phyloP scores from a whole-genome alignment of 2,113 vertebrate species.

The Lycocorax pyrrhopterus region DNA sequence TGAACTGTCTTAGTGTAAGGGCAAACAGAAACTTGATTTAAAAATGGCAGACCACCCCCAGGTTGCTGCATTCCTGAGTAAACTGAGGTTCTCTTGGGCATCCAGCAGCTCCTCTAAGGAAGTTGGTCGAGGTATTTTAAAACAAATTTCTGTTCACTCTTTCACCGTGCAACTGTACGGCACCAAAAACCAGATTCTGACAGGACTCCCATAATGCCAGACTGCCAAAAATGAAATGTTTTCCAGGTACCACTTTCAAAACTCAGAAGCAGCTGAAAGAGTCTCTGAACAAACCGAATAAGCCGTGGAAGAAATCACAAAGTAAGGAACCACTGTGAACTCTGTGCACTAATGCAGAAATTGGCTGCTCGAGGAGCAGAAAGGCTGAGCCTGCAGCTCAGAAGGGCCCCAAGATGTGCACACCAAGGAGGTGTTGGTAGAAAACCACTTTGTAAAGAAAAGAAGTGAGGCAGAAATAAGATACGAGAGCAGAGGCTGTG shows the following conservation, averaged over 20 bases:
- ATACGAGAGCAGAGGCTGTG: neutral
- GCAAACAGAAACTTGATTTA: slow-evolving; percentile 63
- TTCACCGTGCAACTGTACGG: slow-evolving; percentile 23
- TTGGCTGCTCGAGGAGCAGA: slow-evolving; percentile 59
- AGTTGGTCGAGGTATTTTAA: slow-evolving; percentile 30
- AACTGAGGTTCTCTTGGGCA: slow-evolving; percentile 44
- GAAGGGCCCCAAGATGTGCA: neutral
- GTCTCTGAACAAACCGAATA: slow-evolving; percentile 80
- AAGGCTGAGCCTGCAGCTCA: neutral
- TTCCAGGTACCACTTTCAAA: slow-evolving; percentile 84
- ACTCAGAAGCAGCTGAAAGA: slow-evolving; percentile 83
- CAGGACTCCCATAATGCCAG: slow-evolving; percentile 59
- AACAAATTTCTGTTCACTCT: slow-evolving; percentile 62
- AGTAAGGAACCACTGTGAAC: slow-evolving; percentile 72
- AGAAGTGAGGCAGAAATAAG: neutral
- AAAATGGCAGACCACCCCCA: slow-evolving; percentile 41
- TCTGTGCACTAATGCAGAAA: slow-evolving; percentile 57
- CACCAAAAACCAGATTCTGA: slow-evolving; percentile 50
- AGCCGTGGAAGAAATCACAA: slow-evolving; percentile 82
- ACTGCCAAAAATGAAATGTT: slow-evolving; percentile 69
- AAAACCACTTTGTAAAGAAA: neutral
- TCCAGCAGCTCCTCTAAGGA: slow-evolving; percentile 41
- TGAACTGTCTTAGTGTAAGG: neutral
- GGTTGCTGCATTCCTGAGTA: slow-evolving; percentile 61
- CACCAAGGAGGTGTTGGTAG: slow-evolving; percentile 49